Base-by-base conservation (phyloP, 2,797 vertebrate species). In the Sebastolobus altivelis region DNA sequence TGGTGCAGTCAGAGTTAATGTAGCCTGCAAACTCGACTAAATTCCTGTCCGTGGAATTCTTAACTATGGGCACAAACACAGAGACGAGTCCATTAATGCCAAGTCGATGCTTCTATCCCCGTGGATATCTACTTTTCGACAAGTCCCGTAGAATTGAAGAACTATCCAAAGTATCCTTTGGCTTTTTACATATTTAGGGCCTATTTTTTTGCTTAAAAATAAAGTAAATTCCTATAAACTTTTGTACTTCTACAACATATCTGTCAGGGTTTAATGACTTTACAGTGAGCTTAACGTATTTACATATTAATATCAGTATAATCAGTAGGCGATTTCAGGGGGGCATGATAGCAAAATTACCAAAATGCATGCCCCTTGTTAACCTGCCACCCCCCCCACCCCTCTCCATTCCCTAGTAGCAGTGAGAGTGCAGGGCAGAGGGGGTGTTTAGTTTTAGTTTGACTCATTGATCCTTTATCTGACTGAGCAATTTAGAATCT, bases 1-100 rank as follows among this genome's bases (percentile, higher is more conserved):
- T 72, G 81, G 82, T 74, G 85, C 66, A 83, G 80, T 81, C 69
- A 55, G 72, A 84, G 78, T 81, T 88, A 92, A 93, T 90, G 90
- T 84, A 89, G 89, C 80, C 87, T 91, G 75, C 63, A 88, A 63
- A 87, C 56, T 80, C 75, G 65, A 78, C 74, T 80, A 68, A 84
- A 91, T 82, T 77, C 63, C 66, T 80, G 80, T 77, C 65, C 40
- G 58, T 85, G 73, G 81, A 89, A 92, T 87, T 91, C 60, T 88
- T 93, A 90, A 92, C 87, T 85, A 88, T 76, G 52, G 38, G 77
- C 56, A 87, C 71, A 86, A 81, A 86, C 58, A 69, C 55, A 43
- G 38, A 69, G 56, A 87, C 35, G 65, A 80, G 80, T 86, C 82
- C 84, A 90, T 90, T 89, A 92, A 83, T 67, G 82, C 65, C 66